Evolutionary conservation across 2,113 vertebrate species (phyloP).

Genomic region (Mobula birostris): DNA sequence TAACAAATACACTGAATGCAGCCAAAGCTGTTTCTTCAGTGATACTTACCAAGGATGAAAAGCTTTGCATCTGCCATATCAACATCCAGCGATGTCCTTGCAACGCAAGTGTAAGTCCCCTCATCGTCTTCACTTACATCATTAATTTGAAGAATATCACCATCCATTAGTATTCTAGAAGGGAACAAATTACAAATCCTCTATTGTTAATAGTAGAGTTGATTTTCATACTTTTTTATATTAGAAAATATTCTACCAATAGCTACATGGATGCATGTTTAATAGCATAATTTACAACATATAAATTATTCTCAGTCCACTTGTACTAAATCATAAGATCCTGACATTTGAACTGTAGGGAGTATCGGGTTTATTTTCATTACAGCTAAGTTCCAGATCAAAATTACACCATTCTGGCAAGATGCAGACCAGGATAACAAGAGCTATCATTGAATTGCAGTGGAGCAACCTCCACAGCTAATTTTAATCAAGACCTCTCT

Average conservation of each 20-base stretch:
- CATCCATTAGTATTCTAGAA: constrained; percentile 63
- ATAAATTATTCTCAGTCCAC: neutral
- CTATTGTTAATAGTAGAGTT: neutral
- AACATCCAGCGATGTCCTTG: constrained; percentile 66
- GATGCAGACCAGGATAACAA: neutral
- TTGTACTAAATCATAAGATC: neutral
- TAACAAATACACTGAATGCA: constrained; percentile 38
- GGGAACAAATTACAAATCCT: neutral
- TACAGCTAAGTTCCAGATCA: neutral
- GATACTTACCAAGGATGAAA: constrained; percentile 73
- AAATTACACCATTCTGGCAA: neutral
- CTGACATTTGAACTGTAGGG: neutral
- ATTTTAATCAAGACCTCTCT: no score
- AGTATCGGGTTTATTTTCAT: neutral
- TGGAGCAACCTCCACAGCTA: neutral
- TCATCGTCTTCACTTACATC: constrained; percentile 71
- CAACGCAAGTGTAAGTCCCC: constrained; percentile 72
- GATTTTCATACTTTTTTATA: neutral
- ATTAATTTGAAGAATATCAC: constrained; percentile 68
- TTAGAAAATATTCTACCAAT: neutral
- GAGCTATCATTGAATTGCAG: neutral
- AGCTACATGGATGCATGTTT: neutral
- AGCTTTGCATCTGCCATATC: constrained; percentile 55
- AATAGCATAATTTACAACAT: neutral
- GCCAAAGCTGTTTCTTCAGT: neutral